These are phyloP conservation scores for Bolborhynchus lineola DNA, from an alignment of 2,113 vertebrate species.

Conservation along the genomic window DNA sequence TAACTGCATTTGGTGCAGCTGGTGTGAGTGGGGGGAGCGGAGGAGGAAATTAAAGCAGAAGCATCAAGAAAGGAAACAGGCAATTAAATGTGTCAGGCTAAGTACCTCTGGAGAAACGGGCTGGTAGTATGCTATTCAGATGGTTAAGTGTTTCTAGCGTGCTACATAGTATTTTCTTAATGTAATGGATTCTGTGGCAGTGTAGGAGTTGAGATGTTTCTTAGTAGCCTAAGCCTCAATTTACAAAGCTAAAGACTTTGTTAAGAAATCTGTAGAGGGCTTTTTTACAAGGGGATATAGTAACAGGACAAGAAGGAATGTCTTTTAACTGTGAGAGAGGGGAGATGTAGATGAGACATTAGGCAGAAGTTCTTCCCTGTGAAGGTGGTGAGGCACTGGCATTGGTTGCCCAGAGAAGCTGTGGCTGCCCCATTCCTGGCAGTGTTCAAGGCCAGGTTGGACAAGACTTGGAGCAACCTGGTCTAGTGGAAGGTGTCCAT, in stretches of 20 bases:
- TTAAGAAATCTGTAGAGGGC: not conserved
- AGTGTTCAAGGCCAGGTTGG: not conserved
- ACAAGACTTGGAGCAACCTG: not conserved
- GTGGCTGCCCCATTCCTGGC: not conserved
- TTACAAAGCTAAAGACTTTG: not conserved
- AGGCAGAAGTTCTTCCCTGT: not conserved
- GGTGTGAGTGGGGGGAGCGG: not conserved
- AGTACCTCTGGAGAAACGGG: not conserved
- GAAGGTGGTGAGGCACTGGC: not conserved
- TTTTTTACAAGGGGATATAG: not conserved
- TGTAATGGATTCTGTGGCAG: fast-evolving
- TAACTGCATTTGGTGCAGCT: not conserved
- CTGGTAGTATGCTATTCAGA: fast-evolving
- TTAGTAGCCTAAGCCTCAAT: not conserved
- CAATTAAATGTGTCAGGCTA: not conserved
- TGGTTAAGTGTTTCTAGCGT: not conserved
- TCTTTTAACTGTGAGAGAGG: not conserved
- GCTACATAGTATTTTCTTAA: not conserved
- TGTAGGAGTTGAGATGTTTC: not conserved
- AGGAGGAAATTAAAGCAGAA: not conserved
- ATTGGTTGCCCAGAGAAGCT: not conserved
- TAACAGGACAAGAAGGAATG: not conserved
- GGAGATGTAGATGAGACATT: not conserved
- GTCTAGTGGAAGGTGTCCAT: not conserved
- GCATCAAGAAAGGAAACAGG: not conserved